phyloP scores from a whole-genome alignment of 2,797 vertebrate genomes.

The Geotrypetes seraphini region DNA sequence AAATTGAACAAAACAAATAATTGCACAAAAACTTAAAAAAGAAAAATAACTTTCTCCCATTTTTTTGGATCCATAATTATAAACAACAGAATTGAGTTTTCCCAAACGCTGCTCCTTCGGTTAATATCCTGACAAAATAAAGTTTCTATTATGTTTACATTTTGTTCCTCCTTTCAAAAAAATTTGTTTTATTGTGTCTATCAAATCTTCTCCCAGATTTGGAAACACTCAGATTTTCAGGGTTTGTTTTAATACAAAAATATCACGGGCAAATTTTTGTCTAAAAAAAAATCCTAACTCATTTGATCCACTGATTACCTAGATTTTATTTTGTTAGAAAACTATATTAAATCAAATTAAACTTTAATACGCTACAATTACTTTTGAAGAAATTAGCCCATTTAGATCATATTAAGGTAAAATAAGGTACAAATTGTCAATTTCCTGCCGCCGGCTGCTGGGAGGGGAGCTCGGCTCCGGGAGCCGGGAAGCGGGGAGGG shows the following conservation, averaged over 20 bases:
- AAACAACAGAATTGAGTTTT: no score
- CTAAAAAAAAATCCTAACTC: slow-evolving; percentile 15
- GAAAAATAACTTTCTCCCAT: slow-evolving; percentile 22
- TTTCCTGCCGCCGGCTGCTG: slow-evolving; percentile 63
- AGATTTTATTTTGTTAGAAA: slow-evolving; percentile 44
- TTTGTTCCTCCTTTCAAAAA: no score
- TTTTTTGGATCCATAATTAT: no score
- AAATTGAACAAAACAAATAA: not conserved
- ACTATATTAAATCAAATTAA: slow-evolving; percentile 88
- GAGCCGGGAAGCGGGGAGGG: slow-evolving; percentile 23
- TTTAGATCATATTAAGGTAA: slow-evolving; percentile 79
- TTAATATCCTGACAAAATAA: no score
- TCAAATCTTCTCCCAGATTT: not conserved
- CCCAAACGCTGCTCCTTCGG: no score
- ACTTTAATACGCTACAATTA: slow-evolving; percentile 83
- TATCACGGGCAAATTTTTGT: no score
- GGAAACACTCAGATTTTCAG: slow-evolving; percentile 10
- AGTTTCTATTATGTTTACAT: no score
- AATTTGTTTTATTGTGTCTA: no score
- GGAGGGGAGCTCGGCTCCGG: slow-evolving; percentile 8
- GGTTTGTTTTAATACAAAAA: no score
- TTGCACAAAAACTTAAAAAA: slow-evolving; percentile 24
- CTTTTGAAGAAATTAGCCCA: slow-evolving; percentile 89
- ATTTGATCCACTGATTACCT: slow-evolving; percentile 53
- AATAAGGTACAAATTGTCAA: slow-evolving; percentile 88